phyloP scores from a whole-genome alignment of 2,797 vertebrate species.

The Huso huso region DNA sequence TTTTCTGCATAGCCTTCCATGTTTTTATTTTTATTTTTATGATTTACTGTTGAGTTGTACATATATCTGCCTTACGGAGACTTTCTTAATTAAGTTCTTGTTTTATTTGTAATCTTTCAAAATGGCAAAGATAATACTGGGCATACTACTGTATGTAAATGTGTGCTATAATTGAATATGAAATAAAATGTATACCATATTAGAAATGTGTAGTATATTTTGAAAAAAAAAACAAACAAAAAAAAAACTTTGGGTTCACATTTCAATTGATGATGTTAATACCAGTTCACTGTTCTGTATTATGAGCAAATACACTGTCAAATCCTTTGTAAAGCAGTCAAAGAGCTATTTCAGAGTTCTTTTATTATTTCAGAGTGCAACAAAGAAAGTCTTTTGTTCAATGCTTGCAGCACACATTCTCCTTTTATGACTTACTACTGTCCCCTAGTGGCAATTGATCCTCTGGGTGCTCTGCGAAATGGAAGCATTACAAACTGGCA shows the following conservation, averaged over 20 bases:
- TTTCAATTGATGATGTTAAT: conserved; percentile 69
- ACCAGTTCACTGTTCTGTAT: conserved; percentile 59
- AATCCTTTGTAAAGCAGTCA: conserved; percentile 73
- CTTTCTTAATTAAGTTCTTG: no score
- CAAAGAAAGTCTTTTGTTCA: conserved; percentile 98
- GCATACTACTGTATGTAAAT: neutral
- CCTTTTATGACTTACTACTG: conserved; percentile 95
- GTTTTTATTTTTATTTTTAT: neutral
- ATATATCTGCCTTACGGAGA: no score
- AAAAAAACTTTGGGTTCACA: conserved; percentile 50
- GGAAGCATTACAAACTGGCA: conserved; percentile 25
- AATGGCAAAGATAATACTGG: no score
- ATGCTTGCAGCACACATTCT: conserved; percentile 63
- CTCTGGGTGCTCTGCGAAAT: conserved; percentile 9
- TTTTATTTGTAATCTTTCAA: no score
- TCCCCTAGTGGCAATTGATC: conserved; percentile 80
- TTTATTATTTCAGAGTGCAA: conserved; percentile 73
- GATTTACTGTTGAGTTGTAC: neutral
- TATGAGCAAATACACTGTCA: conserved; percentile 60
- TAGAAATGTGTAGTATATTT: conserved; percentile 49
- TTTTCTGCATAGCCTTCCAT: neutral
- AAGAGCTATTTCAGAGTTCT: conserved; percentile 73
- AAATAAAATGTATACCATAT: no score
- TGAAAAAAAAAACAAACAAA: neutral
- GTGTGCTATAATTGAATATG: neutral